Evolutionary conservation across 2,888 invertebrate genomes (phyloP).

Genomic region (Torymus texanus): DNA sequence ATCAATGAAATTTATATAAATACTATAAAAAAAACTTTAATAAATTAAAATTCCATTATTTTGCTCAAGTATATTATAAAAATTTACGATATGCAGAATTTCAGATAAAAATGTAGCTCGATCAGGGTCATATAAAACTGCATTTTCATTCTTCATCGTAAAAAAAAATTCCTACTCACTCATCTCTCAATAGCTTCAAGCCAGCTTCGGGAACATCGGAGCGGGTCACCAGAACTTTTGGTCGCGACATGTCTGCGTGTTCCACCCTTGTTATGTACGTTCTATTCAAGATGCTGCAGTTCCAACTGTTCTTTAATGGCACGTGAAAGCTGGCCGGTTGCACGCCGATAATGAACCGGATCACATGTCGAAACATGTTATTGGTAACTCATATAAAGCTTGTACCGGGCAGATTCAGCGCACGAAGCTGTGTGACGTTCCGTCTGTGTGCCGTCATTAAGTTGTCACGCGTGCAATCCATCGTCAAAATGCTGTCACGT

Average conservation of each 20-base stretch:
- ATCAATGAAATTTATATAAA: constrained; percentile 7
- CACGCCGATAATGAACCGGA: background rate
- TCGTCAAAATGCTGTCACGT: too few relatives aligned
- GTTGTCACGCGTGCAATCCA: too few relatives aligned
- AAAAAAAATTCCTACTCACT: constrained; percentile 76
- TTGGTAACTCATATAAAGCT: too few relatives aligned
- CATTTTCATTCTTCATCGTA: background rate
- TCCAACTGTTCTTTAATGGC: background rate
- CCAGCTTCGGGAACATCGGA: constrained; percentile 82
- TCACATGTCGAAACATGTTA: constrained; percentile 24
- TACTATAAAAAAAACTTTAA: background rate
- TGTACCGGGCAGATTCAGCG: too few relatives aligned
- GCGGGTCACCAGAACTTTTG: constrained; percentile 84
- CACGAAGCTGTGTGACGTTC: too few relatives aligned
- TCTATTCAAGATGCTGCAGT: background rate
- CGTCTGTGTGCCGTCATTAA: too few relatives aligned
- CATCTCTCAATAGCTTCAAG: constrained; percentile 79
- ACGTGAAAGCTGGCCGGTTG: background rate
- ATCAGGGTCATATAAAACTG: too few relatives aligned
- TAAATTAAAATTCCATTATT: too few relatives aligned
- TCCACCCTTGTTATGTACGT: background rate
- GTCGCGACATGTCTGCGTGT: constrained; percentile 67
- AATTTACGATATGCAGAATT: too few relatives aligned
- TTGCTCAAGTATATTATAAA: too few relatives aligned
- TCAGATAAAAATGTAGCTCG: too few relatives aligned